A percentile compares a stretch with the other conserved stretches of the same genome.
Evolutionary conservation across 2,888 invertebrate genomes (phyloP).

Genomic region (Linyphia triangularis): DNA sequence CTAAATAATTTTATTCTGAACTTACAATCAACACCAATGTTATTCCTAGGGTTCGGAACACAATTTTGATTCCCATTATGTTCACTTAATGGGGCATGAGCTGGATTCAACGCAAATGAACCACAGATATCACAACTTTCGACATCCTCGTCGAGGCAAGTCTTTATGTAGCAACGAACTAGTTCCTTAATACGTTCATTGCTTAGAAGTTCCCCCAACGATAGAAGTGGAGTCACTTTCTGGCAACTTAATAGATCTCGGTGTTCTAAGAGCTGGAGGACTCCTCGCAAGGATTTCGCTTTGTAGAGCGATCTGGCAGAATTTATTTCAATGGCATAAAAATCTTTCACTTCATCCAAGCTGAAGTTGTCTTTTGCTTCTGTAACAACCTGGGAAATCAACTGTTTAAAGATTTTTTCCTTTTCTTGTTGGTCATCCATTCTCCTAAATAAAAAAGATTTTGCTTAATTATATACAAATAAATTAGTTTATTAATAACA

Average conservation of each 20-base stretch:
- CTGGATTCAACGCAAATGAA: background rate
- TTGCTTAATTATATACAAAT: too few relatives aligned
- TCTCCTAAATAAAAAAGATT: background rate
- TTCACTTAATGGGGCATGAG: background rate
- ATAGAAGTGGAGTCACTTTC: background rate
- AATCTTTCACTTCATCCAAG: slow-evolving; percentile 25
- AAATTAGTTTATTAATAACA: too few relatives aligned
- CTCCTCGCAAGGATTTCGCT: background rate
- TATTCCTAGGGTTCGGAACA: background rate
- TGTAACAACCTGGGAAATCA: background rate
- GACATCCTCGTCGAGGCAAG: background rate
- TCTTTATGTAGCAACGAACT: background rate
- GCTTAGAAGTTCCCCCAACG: background rate
- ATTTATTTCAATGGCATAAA: background rate
- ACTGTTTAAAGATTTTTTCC: background rate
- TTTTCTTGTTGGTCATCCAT: background rate
- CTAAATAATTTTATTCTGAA: background rate
- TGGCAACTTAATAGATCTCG: slow-evolving; percentile 3
- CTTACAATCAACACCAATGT: background rate
- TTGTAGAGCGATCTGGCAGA: slow-evolving; percentile 15
- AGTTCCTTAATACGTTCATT: background rate
- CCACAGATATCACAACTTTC: background rate
- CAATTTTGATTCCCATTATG: background rate
- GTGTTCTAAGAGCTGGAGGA: slow-evolving; percentile 37
- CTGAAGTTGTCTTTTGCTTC: background rate